These are phyloP conservation scores for Rafetus swinhoei DNA, from an alignment of 2,113 vertebrate species.

Conservation along the genomic window DNA sequence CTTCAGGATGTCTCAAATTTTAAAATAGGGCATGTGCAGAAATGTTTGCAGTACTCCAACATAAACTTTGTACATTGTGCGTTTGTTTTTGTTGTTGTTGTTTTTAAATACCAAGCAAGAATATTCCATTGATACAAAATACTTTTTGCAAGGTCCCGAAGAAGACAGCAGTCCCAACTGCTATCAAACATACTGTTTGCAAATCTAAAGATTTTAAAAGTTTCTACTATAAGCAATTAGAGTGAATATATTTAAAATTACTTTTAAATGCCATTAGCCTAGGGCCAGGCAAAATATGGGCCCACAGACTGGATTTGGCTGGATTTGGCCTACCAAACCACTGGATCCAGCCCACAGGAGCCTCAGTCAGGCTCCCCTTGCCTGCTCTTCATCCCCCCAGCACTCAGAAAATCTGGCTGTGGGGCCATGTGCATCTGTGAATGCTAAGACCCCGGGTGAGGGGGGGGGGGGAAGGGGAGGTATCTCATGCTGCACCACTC, in stretches of 20 bases:
- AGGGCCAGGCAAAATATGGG: too few relatives aligned
- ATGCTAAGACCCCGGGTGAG: too few relatives aligned
- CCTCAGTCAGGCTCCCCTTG: too few relatives aligned
- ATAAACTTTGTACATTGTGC: neutral
- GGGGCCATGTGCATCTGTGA: too few relatives aligned
- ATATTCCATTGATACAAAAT: neutral
- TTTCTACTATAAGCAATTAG: constrained; percentile 56
- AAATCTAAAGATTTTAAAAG: constrained; percentile 34
- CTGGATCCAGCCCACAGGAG: too few relatives aligned
- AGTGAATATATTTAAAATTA: constrained; percentile 54
- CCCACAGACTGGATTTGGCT: too few relatives aligned
- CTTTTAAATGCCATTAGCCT: constrained; percentile 46
- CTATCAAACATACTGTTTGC: constrained; percentile 11
- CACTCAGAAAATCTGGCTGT: too few relatives aligned
- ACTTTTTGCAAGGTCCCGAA: neutral
- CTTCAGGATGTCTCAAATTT: neutral
- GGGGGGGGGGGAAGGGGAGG: too few relatives aligned
- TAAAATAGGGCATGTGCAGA: neutral
- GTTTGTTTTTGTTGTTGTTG: too few relatives aligned
- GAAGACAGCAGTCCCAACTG: constrained; percentile 21
- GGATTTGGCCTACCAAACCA: too few relatives aligned
- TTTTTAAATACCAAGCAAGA: neutral
- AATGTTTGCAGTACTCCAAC: constrained; percentile 20
- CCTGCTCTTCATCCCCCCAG: too few relatives aligned
- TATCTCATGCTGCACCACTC: too few relatives aligned